phyloP scores from a whole-genome alignment of 2,888 invertebrate species.

The Tinea trinotella region DNA sequence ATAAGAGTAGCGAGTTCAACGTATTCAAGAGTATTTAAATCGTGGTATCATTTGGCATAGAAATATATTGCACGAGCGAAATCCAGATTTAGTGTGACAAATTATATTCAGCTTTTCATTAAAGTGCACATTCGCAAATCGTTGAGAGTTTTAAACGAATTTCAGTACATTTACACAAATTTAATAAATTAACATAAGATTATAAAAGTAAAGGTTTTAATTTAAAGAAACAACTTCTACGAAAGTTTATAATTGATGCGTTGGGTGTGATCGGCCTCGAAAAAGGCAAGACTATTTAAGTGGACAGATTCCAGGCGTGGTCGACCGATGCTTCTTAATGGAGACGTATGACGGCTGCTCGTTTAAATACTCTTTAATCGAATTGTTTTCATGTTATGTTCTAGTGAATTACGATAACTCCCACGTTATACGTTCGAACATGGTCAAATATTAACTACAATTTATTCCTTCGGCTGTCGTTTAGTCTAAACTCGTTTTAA shows the following conservation, averaged over 20 bases:
- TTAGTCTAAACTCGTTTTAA: constrained; percentile 19
- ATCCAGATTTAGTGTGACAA: constrained; percentile 34
- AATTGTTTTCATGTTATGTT: constrained; percentile 15
- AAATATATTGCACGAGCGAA: constrained; percentile 32
- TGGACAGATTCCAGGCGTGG: constrained; percentile 55
- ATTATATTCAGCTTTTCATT: constrained; percentile 26
- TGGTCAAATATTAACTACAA: constrained; percentile 17
- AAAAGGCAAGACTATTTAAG: constrained; percentile 44
- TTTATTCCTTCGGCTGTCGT: constrained; percentile 13
- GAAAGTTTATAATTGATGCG: constrained; percentile 60
- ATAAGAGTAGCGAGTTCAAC: constrained; percentile 67
- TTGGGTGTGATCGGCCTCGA: constrained; percentile 50
- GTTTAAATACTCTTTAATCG: constrained; percentile 26
- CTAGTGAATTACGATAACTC: constrained; percentile 10
- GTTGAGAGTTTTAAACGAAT: neutral
- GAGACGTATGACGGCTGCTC: constrained; percentile 42
- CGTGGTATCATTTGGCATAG: constrained; percentile 38
- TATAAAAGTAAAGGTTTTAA: neutral
- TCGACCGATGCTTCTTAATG: constrained; percentile 25
- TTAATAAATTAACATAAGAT: neutral
- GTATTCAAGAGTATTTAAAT: constrained; percentile 52
- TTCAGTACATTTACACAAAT: neutral
- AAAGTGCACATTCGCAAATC: neutral
- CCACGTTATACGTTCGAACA: constrained; percentile 6
- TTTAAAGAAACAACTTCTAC: constrained; percentile 38